These are phyloP conservation scores for Oncorhynchus clarkii DNA, from an alignment of 2,113 vertebrate species.

Conservation along the genomic window DNA sequence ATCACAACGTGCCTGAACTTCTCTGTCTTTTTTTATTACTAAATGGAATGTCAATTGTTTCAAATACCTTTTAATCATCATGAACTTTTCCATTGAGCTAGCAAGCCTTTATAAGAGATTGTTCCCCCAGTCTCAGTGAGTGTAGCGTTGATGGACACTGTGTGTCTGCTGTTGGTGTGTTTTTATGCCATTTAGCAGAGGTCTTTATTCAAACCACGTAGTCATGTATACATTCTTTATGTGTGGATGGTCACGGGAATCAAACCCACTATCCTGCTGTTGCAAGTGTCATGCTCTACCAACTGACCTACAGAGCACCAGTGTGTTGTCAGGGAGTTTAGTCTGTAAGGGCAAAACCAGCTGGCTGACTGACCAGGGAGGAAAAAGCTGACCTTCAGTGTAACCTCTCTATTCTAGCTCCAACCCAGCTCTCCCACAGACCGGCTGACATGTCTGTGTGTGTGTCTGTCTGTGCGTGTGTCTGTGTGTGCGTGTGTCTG, in stretches of 20 bases:
- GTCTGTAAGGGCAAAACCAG: constrained; percentile 40
- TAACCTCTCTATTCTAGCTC: constrained; percentile 23
- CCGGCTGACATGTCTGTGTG: constrained; percentile 3
- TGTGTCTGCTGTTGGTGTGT: constrained; percentile 16
- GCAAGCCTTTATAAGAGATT: constrained; percentile 32
- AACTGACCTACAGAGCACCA: no score
- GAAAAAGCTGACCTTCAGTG: constrained; percentile 18
- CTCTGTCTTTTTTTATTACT: constrained; percentile 46
- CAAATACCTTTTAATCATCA: constrained; percentile 7
- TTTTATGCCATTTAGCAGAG: background rate
- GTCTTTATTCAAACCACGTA: no score
- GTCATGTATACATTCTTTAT: no score
- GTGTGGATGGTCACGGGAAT: no score
- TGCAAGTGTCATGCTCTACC: no score
- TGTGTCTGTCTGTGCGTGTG: background rate
- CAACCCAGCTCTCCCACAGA: background rate
- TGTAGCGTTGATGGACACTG: constrained; percentile 3
- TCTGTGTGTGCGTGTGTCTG: background rate
- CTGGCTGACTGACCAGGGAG: constrained; percentile 37
- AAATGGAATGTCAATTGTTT: constrained; percentile 29
- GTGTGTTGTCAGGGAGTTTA: constrained; percentile 22
- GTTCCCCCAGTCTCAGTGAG: background rate
- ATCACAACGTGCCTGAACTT: constrained; percentile 73
- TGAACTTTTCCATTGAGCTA: constrained; percentile 29
- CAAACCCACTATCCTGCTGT: no score